Base-by-base conservation (phyloP, 2,113 vertebrate species). In the Grallaria varia region DNA sequence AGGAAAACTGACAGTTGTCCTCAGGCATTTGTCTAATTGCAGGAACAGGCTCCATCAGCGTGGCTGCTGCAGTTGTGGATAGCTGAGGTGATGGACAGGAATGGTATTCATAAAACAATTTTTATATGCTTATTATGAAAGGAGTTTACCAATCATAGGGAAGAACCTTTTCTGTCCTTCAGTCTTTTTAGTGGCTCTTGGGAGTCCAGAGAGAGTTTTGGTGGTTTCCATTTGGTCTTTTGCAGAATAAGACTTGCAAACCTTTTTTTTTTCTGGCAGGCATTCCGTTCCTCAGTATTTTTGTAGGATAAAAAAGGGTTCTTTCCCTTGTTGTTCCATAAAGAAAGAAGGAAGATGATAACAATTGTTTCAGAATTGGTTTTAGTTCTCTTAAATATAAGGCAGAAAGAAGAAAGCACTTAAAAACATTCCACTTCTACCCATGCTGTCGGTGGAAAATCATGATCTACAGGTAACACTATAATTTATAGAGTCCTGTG, bases 351-450 rank as follows among this genome's bases (percentile, higher is more conserved):
- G 39, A 62, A 45, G 16, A 68, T 2, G 6, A 21, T 18, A 10
- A 5, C 17, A 63, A 17, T n/a, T 14, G 1, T 53, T 62, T 31
- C 14, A 24, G 56, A 11, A 19, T 44, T 19, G 10, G 0, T 63
- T 88, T 64, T 27, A 63, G 19, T 35, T 63, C 8, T 49, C 16
- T 21, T 39, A 55, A 72, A 28, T 16, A 14, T 7, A 3, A 40
- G 27, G 22, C 11, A 58, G 40, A 68, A 73, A 69, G 14, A 11
- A 86, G 58, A 72, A 72, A 91, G 55, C 11, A 12, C 9, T 50
- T 7, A 7, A 33, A 42, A 31, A 17, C 17, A 4, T 52, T 75
- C 25, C 1, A 11, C 19, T 55, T 55, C 39, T 13, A 86, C 3
- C 62, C 6, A 1, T 14, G 58, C 20, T 56, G 30, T 3, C 53